Percentiles rank a stretch among this genome's conserved stretches.
Conservation (phyloP, 2,888 invertebrate species). For the Cephus pulcher region DNA sequence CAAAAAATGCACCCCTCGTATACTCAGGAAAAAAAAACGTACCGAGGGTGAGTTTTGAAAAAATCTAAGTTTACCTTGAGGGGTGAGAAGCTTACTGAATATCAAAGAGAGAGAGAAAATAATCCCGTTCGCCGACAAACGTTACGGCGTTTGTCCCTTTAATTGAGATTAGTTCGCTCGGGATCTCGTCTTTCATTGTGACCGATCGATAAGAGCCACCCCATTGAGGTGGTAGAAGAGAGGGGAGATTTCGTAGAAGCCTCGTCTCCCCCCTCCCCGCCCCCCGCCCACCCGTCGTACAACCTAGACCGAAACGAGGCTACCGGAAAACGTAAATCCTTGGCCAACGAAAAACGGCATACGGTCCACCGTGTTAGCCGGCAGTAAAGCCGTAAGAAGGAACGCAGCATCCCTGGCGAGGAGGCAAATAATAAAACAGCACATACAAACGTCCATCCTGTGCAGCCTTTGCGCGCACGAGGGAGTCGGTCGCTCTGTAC, state of each 20-base stretch:
- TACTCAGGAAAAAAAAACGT: background rate
- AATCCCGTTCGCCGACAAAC: background rate
- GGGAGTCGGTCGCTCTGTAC: too few species aligned
- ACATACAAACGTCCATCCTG: too few species aligned
- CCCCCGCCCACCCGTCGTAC: too few species aligned
- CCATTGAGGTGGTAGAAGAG: background rate
- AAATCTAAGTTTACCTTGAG: background rate
- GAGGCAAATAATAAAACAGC: too few species aligned
- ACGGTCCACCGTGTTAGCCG: too few species aligned
- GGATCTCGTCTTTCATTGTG: conserved; percentile 52
- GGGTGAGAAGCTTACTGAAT: background rate
- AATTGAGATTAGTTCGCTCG: conserved; percentile 45
- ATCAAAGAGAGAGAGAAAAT: background rate
- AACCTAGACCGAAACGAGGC: background rate
- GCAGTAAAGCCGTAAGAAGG: too few species aligned
- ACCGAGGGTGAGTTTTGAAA: background rate
- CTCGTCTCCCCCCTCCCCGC: fast-evolving
- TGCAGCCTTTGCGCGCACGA: too few species aligned
- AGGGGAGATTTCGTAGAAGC: background rate
- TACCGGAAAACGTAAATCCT: background rate
- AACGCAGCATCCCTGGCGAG: too few species aligned
- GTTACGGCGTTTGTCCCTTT: conserved; percentile 34
- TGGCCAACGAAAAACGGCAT: background rate
- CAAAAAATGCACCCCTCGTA: background rate
- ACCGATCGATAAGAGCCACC: conserved; percentile 42